Evolutionary conservation across 1,140 invertebrate species (phyloP).

Genomic region (Panonychus citri): DNA sequence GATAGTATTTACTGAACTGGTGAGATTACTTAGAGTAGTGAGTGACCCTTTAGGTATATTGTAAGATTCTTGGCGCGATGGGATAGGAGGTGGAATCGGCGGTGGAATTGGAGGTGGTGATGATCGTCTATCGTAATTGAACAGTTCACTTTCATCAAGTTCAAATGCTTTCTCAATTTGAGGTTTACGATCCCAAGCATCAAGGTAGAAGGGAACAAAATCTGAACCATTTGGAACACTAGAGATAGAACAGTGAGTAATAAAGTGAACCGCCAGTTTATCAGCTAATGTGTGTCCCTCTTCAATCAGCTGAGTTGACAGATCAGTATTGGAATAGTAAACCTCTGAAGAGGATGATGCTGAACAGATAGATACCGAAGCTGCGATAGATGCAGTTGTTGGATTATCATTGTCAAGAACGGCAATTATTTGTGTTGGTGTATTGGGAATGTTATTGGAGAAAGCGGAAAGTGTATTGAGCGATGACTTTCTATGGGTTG

Average conservation of each 20-base stretch:
- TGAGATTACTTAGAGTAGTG: too few species aligned
- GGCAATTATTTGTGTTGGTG: slow-evolving; percentile 82
- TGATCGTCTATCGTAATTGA: slow-evolving; percentile 12
- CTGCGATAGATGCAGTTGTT: slow-evolving; percentile 30
- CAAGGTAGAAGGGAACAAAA: slow-evolving; percentile 51
- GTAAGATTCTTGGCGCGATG: slow-evolving; percentile 24
- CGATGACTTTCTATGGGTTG: slow-evolving; percentile 78
- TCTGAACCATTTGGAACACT: slow-evolving; percentile 55
- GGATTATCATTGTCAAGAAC: slow-evolving; percentile 54
- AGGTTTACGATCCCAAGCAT: slow-evolving; percentile 81
- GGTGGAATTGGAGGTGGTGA: background rate
- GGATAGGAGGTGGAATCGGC: slow-evolving; percentile 28
- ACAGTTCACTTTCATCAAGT: slow-evolving; percentile 41
- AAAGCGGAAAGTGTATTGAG: slow-evolving; percentile 76
- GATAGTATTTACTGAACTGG: too few species aligned
- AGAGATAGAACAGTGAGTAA: slow-evolving; percentile 47
- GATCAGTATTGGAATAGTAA: slow-evolving; percentile 56
- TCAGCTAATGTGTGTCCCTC: slow-evolving; percentile 82
- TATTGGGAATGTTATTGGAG: slow-evolving; percentile 73
- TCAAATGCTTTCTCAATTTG: slow-evolving; percentile 80
- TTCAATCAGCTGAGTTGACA: slow-evolving; percentile 67
- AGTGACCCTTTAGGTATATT: slow-evolving; percentile 21
- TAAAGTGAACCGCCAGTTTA: slow-evolving; percentile 68
- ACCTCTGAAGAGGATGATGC: background rate
- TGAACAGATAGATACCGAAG: background rate